Evolutionary conservation across 2,113 vertebrate genomes (phyloP), one percentile per base, ranked within the genome.

Genomic region (Rhabdornis inornatus): DNA sequence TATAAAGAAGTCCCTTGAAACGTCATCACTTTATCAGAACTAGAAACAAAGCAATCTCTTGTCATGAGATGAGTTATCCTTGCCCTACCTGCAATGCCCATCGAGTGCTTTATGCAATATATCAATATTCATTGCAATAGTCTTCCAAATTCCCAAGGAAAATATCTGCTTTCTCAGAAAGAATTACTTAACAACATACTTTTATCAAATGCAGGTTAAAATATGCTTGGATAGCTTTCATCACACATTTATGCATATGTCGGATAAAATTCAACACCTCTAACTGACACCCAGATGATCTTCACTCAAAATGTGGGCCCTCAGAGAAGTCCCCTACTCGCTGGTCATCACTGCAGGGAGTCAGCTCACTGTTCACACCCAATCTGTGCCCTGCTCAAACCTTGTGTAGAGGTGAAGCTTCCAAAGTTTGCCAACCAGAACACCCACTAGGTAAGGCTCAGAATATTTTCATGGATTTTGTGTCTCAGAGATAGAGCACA

Each of bases 291-390:
- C 5, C 25, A n/a, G 20, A 24, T 9, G 20, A 2, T 4, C 14
- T 39, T 50, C 28, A 35, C 10, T 25, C 2, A 6, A 65, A 31
- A 5, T 57, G 23, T 42, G 24, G 71, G 37, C 21, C 37, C 52
- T 57, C 4, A 0, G 24, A 44, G 19, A 8, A 12, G 8, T 68
- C 7, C 21, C 9, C 27, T 30, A 11, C 15, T 71, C 68, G 25
- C 7, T 2, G 2, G 20, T 28, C 47, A 28, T 31, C 3, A 0
- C 23, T 40, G 35, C 44, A 3, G 4, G 25, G 8, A 61, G 4
- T 9, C 2, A 0, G 27, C 33, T 71, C 81, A 44, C 24, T 42
- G 22, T 15, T 80, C 49, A 17, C 30, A 63, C 3, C 10, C 44
- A 35, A 61, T 7, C 13, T 30, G 5, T 47, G 37, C 8, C 25